Evolutionary conservation across 2,888 invertebrate genomes (phyloP), one percentile per base, ranked within the genome.

Genomic region (Drosophila hamatofila): DNA sequence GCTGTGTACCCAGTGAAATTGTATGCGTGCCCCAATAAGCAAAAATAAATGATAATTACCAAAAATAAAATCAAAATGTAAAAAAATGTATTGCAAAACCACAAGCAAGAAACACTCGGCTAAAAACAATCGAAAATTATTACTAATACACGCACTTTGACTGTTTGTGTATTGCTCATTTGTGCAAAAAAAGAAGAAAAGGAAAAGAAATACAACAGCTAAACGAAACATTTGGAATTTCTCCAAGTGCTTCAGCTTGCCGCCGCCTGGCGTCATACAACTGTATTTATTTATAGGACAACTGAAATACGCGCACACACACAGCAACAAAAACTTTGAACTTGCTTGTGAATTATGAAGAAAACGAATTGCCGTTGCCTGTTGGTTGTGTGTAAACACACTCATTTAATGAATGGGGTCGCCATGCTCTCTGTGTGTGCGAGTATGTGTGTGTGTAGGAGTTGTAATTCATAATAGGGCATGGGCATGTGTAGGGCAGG

Each of bases 211-310:
- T n/a, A 57, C 68, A 65, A 58, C 44, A 75, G 60, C 41, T 61
- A 70, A 70, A 56, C 65, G 73, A 77, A 72, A 68, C 68, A 80
- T 72, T 84, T 79, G 83, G 78, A 83, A 72, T 85, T 85, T 88
- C 88, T 85, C 83, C 88, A 85, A 88, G 83, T 80, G 85, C 64
- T 68, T 49, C 25, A 23, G 62, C 41, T 46, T 35, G 48, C 58
- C 49, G 78, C 46, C 25, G 48, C 82, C 81, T 83, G 83, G 81
- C 81, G 88, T 85, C 84, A 85, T 88, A 85, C 81, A 80, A 87
- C 81, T 72, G 56, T 66, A 81, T 80, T 81, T 88, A 88, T 85
- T 85, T 88, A 74, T 88, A 88, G 84, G 86, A 85, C n/a, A n/a
- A n/a, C n/a, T n/a, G n/a, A n/a, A n/a, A n/a, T n/a, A n/a, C 54